These are phyloP conservation scores for Aethina tumida DNA, from an alignment of 1,140 invertebrate species.

Conservation along the genomic window DNA sequence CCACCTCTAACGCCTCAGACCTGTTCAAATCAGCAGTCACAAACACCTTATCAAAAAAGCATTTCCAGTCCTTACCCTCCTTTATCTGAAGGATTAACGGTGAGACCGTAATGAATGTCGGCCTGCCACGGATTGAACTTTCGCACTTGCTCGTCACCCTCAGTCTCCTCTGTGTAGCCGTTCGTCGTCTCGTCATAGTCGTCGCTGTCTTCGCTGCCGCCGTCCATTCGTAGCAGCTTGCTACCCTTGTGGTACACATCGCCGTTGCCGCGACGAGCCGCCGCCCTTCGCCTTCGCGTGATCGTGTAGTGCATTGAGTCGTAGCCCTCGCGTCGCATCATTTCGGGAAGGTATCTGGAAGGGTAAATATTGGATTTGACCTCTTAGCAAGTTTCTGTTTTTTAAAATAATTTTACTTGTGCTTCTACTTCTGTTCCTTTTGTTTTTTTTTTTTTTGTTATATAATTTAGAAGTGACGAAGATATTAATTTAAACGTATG, in stretches of 20 bases:
- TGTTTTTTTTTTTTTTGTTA: no score
- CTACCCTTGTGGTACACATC: conserved; percentile 20
- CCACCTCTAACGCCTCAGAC: conserved; percentile 16
- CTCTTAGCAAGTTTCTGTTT: no score
- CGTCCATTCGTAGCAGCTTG: conserved; percentile 22
- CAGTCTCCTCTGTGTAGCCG: conserved; percentile 17
- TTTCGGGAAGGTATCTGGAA: conserved; percentile 59
- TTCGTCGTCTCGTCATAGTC: conserved; percentile 24
- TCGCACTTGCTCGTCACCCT: conserved; percentile 8
- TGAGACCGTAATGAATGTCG: conserved; percentile 35
- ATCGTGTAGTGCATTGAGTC: conserved; percentile 69
- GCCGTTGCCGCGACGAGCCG: conserved; percentile 8
- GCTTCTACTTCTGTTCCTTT: no score
- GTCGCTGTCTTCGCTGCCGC: conserved; percentile 19
- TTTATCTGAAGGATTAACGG: conserved; percentile 30
- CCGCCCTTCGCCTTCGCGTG: conserved; percentile 50
- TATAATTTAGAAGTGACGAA: no score
- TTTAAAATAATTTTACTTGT: no score
- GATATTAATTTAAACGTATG: no score
- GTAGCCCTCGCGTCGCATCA: conserved; percentile 66
- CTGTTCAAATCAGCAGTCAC: conserved; percentile 7
- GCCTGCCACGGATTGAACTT: conserved; percentile 36
- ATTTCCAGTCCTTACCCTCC: conserved; percentile 19
- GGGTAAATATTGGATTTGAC: no score
- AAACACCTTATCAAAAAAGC: conserved; percentile 5